Percentiles rank a stretch among this genome's conserved stretches.
Evolutionary conservation across 1,140 invertebrate species (phyloP).

Genomic region (Lepidostoma basale): DNA sequence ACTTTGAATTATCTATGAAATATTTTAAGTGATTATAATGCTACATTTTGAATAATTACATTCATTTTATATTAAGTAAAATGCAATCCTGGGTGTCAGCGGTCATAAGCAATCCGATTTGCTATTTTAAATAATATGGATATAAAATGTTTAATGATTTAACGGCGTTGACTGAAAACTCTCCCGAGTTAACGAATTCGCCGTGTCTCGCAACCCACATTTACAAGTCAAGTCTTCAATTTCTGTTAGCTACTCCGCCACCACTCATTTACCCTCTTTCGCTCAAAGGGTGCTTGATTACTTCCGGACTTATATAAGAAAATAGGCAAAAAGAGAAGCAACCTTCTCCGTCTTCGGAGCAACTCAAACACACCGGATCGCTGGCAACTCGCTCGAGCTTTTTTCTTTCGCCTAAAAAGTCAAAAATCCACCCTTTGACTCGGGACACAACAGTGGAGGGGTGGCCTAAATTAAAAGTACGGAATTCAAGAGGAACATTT

Average conservation of each 20-base stretch:
- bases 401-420: neutral
- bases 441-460: neutral
- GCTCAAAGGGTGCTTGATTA: conserved; percentile 46
- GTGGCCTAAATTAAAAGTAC: neutral
- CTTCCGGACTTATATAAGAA: conserved; percentile 46
- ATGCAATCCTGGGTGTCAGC: too few relatives aligned
- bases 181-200: conserved; percentile 33
- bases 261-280: conserved; percentile 42
- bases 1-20: too few relatives aligned
- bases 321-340: conserved; percentile 42
- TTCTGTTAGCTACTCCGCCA: conserved; percentile 32
- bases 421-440: conserved; percentile 20
- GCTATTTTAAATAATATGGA: too few relatives aligned
- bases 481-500: conserved; percentile 16
- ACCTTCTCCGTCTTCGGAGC: neutral
- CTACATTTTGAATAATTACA: too few relatives aligned
- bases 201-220: conserved; percentile 28
- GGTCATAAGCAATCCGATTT: too few relatives aligned
- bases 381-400: conserved; percentile 13
- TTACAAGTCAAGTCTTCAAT: conserved; percentile 45
- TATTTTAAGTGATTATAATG: too few relatives aligned
- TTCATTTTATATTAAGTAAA: too few relatives aligned
- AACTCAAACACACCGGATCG: conserved; percentile 30
- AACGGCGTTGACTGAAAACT: too few relatives aligned
- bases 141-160: too few relatives aligned